Evolutionary conservation across 2,113 vertebrate species (phyloP).

Genomic region (Anas platyrhynchos): DNA sequence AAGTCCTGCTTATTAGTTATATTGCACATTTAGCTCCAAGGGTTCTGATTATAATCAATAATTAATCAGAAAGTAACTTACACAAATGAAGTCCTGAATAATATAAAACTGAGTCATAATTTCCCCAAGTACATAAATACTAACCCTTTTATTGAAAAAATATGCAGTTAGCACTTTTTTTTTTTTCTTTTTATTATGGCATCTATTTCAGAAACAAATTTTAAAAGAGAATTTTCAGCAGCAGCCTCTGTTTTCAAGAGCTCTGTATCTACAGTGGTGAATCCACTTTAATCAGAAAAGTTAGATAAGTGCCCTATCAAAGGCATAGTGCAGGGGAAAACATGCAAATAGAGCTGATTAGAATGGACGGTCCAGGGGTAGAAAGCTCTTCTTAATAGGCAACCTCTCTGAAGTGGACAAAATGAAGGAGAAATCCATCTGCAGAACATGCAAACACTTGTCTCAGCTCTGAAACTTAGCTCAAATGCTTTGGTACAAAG

Average conservation of each 20-base stretch:
- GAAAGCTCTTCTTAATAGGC: slow-evolving; percentile 23
- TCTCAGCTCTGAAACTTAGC: slow-evolving; percentile 47
- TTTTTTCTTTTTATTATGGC: not conserved
- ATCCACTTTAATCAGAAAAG: slow-evolving; percentile 28
- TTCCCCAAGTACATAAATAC: slow-evolving; percentile 31
- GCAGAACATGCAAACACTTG: slow-evolving; percentile 57
- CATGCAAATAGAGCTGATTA: slow-evolving; percentile 21
- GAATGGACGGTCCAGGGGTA: slow-evolving; percentile 7
- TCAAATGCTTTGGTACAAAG: slow-evolving; percentile 5
- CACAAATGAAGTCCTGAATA: slow-evolving; percentile 47
- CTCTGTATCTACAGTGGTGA: not conserved
- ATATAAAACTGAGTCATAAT: slow-evolving; percentile 53
- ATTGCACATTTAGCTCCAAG: slow-evolving; percentile 46
- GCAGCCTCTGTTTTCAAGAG: not conserved
- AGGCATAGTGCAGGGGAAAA: not conserved
- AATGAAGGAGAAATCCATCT: slow-evolving; percentile 63
- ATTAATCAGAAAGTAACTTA: slow-evolving; percentile 57
- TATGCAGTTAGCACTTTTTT: slow-evolving; percentile 26
- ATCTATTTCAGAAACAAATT: slow-evolving; percentile 29
- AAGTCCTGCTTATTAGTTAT: slow-evolving; percentile 20
- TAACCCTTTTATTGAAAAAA: slow-evolving; percentile 25
- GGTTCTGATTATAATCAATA: slow-evolving; percentile 62
- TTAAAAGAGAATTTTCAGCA: slow-evolving; percentile 10
- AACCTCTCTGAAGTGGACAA: slow-evolving; percentile 52
- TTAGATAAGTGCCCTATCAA: not conserved